Evolutionary conservation across 2,888 invertebrate genomes (phyloP), one percentile per base, ranked within the genome.

Genomic region (Laothoe populi): DNA sequence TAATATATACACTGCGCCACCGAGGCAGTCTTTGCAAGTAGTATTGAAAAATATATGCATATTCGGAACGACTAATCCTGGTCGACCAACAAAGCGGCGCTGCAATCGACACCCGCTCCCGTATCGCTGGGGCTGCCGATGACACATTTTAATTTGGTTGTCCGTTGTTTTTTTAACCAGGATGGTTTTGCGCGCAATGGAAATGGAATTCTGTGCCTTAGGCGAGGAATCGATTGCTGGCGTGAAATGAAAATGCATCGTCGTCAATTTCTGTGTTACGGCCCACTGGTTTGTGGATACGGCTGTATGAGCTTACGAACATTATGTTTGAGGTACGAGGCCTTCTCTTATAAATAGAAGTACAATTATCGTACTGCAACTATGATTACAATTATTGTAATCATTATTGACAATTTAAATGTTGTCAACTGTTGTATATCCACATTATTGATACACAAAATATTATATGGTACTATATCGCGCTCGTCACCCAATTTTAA

Each of bases 131-230:
- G 59, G 59, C 63, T 66, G 58, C 42, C 69, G 67, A 70, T 82
- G 83, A 81, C 83, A 82, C 79, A 77, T 83, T 82, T 84, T 81
- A 81, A 83, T 82, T 82, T 79, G 74, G 72, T 73, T 70, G 63
- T 62, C 35, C 69, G 67, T 66, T 59, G 63, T 64, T 77, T 79
- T 81, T 71, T 57, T 57, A n/a, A n/a, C 61, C 59, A 66, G 60
- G 53, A 44, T 26, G 53, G 60, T 53, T 61, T 60, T 53, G 60
- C 49, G 42, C 40, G 42, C 53, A 49, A 40, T 53, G 42, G 42
- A 42, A 42, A 53, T 53, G 49, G 60, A 61, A 61, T 61, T 42
- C 42, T 24, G 24, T 31, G 60, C 60, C 31, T 53, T 53, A 21
- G 8, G 40, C 53, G 19, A 4, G 19, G 31, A n/a, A 45, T 61